Evolutionary conservation across 2,797 vertebrate genomes (phyloP).

Genomic region (Phoebastria nigripes): DNA sequence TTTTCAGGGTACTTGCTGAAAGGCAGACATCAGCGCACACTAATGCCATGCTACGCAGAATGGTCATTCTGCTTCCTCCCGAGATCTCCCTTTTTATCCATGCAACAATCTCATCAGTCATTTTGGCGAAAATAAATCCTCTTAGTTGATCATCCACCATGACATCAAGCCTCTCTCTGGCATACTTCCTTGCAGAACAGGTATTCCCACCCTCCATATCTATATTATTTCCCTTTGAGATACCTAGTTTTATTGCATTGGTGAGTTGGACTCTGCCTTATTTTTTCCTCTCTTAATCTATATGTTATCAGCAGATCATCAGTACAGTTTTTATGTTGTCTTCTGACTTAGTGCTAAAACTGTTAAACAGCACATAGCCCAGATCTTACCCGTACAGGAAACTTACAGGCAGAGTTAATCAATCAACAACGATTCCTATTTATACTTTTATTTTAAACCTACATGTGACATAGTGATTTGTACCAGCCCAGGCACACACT

Average conservation of each 20-base stretch:
- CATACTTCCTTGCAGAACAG: not conserved
- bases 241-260: not conserved
- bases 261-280: not conserved
- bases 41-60: not conserved
- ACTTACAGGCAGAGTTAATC: not conserved
- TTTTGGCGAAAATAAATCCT: not conserved
- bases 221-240: not conserved
- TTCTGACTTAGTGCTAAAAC: not conserved
- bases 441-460: not conserved
- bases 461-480: not conserved
- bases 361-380: not conserved
- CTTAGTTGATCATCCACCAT: not conserved
- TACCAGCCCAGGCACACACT: not conserved
- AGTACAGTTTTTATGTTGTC: not conserved
- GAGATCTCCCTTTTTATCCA: not conserved
- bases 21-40: not conserved
- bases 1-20: not conserved
- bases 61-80: not conserved
- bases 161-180: not conserved
- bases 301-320: not conserved
- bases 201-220: not conserved
- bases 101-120: not conserved
- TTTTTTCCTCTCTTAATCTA: not conserved
- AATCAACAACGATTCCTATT: not conserved
- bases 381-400: not conserved